Percentiles rank a stretch among this genome's conserved stretches.
Evolutionary conservation across 2,113 vertebrate genomes (phyloP).

Genomic region (Alosa alosa): DNA sequence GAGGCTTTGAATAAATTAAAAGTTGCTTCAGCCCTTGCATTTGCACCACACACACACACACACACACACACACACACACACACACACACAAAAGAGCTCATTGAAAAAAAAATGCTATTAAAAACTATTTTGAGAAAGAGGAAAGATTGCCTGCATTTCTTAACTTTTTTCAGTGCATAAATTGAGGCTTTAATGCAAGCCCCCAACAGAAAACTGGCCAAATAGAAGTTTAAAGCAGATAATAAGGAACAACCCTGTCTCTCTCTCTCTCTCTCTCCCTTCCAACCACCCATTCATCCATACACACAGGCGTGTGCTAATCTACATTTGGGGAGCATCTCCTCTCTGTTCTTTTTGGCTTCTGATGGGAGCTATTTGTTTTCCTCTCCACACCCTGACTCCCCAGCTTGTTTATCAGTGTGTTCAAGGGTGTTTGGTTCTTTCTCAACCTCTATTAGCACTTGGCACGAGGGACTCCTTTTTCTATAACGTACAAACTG

Average conservation of each 20-base stretch:
- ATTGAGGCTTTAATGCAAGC: constrained; percentile 1
- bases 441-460: constrained; percentile 64
- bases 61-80: too few species aligned
- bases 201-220: neutral
- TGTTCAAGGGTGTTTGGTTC: constrained; percentile 53
- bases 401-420: constrained; percentile 26
- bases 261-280: neutral
- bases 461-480: constrained; percentile 55
- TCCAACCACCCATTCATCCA: neutral
- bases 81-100: neutral
- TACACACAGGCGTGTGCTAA: neutral
- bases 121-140: neutral
- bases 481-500: constrained; percentile 47
- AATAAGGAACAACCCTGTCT: neutral
- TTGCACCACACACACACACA: neutral
- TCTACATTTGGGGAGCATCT: neutral
- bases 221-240: constrained; percentile 4
- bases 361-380: constrained; percentile 36
- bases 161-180: constrained; percentile 8
- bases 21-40: neutral
- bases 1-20: neutral
- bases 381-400: constrained; percentile 37
- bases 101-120: neutral
- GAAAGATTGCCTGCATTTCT: neutral
- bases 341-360: constrained; percentile 31